Evolutionary conservation across 2,888 invertebrate species (phyloP).

Genomic region (Caenorhabditis japonica): DNA sequence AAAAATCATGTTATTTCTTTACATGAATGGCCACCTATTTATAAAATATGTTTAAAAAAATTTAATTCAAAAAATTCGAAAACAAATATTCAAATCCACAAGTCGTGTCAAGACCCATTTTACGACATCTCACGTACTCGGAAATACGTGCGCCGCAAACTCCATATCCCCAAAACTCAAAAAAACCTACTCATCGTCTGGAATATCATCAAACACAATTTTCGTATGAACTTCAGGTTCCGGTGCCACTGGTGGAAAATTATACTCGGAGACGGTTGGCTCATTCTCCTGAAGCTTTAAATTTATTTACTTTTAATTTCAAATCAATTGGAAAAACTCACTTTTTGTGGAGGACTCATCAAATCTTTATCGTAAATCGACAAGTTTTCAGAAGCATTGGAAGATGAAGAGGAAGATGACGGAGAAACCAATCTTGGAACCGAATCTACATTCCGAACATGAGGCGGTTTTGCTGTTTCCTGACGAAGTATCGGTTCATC

Average conservation of each 20-base stretch:
- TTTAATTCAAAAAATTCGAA: no score
- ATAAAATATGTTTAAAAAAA: no score
- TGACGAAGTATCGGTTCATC: slow-evolving; percentile 14
- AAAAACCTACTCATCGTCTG: slow-evolving; percentile 19
- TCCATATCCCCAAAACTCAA: no score
- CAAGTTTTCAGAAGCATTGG: slow-evolving; percentile 4
- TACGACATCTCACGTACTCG: no score
- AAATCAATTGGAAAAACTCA: background rate
- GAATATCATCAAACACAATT: slow-evolving; percentile 2
- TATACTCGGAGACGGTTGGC: slow-evolving; percentile 13
- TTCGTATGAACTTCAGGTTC: no score
- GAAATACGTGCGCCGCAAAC: no score
- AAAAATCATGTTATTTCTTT: no score
- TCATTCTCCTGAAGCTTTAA: slow-evolving; percentile 20
- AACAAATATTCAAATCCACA: no score
- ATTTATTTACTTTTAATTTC: background rate
- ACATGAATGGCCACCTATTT: no score
- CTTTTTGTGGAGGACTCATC: slow-evolving; percentile 24
- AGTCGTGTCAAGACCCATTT: no score
- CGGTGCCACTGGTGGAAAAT: background rate
- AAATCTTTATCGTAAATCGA: slow-evolving; percentile 23
- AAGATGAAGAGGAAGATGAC: slow-evolving; percentile 7
- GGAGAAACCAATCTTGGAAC: no score
- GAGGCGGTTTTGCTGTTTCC: slow-evolving; percentile 1
- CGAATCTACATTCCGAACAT: background rate